These are phyloP conservation scores for Phenganax stokvisi DNA, from an alignment of 92 coral and sea anemone species.

Conservation along the genomic window DNA sequence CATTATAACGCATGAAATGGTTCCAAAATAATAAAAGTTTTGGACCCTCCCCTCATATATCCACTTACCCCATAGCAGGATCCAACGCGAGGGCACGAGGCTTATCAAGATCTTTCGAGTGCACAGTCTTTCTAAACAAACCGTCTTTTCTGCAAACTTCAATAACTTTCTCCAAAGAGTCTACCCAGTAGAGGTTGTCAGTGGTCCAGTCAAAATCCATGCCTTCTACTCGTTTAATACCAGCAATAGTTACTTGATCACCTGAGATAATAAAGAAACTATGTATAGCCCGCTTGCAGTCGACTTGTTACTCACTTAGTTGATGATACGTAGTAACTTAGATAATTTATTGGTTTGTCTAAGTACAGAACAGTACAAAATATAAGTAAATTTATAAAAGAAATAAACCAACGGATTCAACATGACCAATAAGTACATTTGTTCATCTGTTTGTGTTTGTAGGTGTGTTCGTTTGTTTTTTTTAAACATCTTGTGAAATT, in stretches of 20 bases:
- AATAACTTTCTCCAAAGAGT: conserved; percentile 75
- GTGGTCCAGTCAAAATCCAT: conserved; percentile 84
- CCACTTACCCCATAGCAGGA: conserved; percentile 64
- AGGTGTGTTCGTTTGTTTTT: too few relatives aligned
- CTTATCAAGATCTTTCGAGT: conserved; percentile 54
- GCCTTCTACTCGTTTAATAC: conserved; percentile 79
- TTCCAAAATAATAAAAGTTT: too few relatives aligned
- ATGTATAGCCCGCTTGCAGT: not conserved
- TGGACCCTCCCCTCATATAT: too few relatives aligned
- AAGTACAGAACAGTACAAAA: too few relatives aligned
- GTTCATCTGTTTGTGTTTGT: too few relatives aligned
- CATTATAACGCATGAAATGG: too few relatives aligned
- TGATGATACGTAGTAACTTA: not conserved
- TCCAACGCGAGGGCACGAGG: conserved; percentile 86
- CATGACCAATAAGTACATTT: too few relatives aligned
- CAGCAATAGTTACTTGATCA: conserved; percentile 57
- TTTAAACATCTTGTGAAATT: too few relatives aligned
- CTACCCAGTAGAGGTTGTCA: conserved; percentile 93
- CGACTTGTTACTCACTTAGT: not conserved
- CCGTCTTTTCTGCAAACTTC: conserved; percentile 94
- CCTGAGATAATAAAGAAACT: not conserved
- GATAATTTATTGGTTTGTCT: too few relatives aligned
- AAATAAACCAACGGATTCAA: too few relatives aligned
- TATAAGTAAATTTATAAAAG: too few relatives aligned
- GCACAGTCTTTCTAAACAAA: conserved; percentile 60